Base-by-base conservation (phyloP, 2,888 invertebrate species). In the Macaria liturata region DNA sequence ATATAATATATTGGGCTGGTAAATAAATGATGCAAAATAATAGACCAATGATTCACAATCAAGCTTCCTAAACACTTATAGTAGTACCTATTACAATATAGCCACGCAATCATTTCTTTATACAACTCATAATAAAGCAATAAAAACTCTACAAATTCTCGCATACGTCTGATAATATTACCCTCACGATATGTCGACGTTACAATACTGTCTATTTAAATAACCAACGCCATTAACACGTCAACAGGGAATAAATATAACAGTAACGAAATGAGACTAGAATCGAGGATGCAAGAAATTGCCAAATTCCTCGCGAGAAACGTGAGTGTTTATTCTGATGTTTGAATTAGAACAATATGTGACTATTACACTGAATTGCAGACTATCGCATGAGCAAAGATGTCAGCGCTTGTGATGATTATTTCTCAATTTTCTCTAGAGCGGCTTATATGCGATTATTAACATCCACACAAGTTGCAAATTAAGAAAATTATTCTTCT, bases 161-260 rank as follows among this genome's bases (percentile, higher is more conserved):
- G 45, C 45, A 37, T 45, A 34, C 51, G 45, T 37, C 31, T 37
- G 4, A n/a, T 51, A 51, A 51, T 51, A 51, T 51, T 45, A 51
- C 37, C 37, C 45, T 53, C 53, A 46, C 53, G 46, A 46, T 53
- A 45, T 46, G 39, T 53, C 46, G 40, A 53, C 39, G 46, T 49
- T 45, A 55, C 54, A 45, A 55, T 55, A 49, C 45, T 31, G 39
- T 49, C 31, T 55, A 51, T 55, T 55, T 49, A 55, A 55, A 55
- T 55, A 55, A 45, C 49, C 44, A 39, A 20, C 7, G 44, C 54
- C 49, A 55, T 55, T 54, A 55, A 49, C 49, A 8, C 49, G 54
- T 55, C 54, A 55, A 45, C 54, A 40, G 54, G 9, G 9, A 39
- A 55, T 49, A 55, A 49, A 55, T 55, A 55, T 49, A 55, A 55